phyloP scores from a whole-genome alignment of 2,797 vertebrate species.

The Pyrocephalus nanus region DNA sequence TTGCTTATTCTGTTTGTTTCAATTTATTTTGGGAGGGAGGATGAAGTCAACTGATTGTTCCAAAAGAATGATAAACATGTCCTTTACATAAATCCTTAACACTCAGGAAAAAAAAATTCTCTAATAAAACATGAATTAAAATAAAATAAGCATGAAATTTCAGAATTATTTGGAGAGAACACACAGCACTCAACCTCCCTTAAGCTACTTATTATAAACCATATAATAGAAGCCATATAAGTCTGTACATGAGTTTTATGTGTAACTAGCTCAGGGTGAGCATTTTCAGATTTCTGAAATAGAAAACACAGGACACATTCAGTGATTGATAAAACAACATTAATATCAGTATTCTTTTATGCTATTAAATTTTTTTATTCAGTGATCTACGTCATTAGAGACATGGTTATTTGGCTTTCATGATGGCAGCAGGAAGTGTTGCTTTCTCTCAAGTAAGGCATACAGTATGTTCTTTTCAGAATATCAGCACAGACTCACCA shows the following conservation, averaged over 20 bases:
- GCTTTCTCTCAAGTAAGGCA: background rate
- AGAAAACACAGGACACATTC: background rate
- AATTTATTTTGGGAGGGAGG: background rate
- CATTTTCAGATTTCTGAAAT: background rate
- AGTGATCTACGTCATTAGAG: background rate
- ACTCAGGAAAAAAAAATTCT: background rate
- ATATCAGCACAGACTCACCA: background rate
- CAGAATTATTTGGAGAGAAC: background rate
- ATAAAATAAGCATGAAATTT: background rate
- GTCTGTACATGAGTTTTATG: background rate
- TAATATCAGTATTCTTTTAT: background rate
- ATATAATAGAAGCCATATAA: background rate
- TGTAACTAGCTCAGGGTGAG: background rate
- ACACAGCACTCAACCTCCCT: background rate
- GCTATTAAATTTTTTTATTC: background rate
- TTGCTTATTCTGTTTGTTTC: background rate
- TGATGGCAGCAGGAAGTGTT: fast-evolving
- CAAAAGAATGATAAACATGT: background rate
- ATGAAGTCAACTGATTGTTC: background rate
- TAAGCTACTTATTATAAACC: background rate
- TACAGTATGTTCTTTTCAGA: background rate
- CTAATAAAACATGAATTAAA: background rate
- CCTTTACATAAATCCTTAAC: background rate
- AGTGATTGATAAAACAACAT: background rate
- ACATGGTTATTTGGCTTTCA: background rate